These are phyloP conservation scores for Typhlomys cinereus DNA, from an alignment of 2,113 vertebrate genomes.

Conservation along the genomic window DNA sequence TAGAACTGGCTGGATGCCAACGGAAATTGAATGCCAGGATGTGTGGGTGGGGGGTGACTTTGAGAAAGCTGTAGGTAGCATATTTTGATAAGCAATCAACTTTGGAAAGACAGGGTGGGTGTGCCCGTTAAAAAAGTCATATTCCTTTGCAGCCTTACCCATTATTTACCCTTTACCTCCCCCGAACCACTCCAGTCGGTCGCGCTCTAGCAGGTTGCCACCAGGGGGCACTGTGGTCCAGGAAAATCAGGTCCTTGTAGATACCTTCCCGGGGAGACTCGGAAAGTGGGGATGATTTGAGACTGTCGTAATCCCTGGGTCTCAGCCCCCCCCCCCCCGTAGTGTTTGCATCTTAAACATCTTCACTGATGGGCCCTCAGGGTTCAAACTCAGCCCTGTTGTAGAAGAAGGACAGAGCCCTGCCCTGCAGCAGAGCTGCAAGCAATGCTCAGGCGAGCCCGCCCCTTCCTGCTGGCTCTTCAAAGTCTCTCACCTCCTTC, in stretches of 20 bases:
- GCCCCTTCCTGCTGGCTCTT: background rate
- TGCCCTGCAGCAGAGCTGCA: rapidly evolving
- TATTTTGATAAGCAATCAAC: background rate
- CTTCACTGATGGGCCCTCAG: background rate
- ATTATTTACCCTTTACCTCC: too few species aligned
- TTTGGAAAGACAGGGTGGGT: background rate
- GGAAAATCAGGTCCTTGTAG: rapidly evolving
- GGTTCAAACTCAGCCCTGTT: background rate
- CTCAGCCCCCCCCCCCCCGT: background rate
- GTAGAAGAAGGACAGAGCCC: background rate
- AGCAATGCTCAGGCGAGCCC: too few species aligned
- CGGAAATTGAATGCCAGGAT: background rate
- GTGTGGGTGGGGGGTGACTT: background rate
- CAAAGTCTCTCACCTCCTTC: background rate
- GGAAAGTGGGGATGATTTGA: background rate
- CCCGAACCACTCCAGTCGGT: background rate
- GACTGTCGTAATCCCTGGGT: background rate
- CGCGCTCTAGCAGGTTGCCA: rapidly evolving
- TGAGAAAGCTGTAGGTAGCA: background rate
- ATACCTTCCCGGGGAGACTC: rapidly evolving
- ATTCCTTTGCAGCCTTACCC: rapidly evolving
- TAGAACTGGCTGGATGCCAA: too few species aligned
- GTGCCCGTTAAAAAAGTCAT: background rate
- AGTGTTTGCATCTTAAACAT: background rate
- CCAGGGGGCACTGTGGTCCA: background rate